These are phyloP conservation scores for Aegotheles bennettii DNA, from an alignment of 2,113 vertebrate genomes.

Conservation along the genomic window DNA sequence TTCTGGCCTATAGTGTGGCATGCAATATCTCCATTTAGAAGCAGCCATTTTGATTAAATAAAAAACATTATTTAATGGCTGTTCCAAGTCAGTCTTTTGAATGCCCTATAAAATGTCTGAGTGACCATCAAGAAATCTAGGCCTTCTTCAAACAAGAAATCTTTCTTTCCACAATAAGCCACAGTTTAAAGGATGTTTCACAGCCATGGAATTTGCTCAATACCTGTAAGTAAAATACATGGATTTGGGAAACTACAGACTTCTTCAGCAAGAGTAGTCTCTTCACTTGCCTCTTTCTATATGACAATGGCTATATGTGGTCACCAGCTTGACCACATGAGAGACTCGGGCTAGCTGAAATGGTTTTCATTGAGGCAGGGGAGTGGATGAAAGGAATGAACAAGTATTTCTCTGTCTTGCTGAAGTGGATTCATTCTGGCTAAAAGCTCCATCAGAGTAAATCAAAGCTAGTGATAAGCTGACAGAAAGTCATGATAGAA, in stretches of 20 bases:
- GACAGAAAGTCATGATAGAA: background rate
- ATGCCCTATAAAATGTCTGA: background rate
- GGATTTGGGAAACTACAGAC: background rate
- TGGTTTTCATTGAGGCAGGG: background rate
- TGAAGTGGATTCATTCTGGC: background rate
- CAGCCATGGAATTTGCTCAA: background rate
- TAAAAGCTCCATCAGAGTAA: background rate
- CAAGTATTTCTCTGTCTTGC: background rate
- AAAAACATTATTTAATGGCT: slow-evolving; percentile 3
- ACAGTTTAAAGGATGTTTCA: background rate
- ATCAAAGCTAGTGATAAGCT: background rate
- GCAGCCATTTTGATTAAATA: slow-evolving; percentile 24
- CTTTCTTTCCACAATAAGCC: background rate
- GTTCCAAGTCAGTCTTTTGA: background rate
- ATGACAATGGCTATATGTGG: background rate
- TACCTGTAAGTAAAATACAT: background rate
- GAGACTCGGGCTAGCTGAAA: background rate
- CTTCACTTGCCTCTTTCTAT: background rate
- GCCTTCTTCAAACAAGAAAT: background rate
- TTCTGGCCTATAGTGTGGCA: slow-evolving; percentile 43
- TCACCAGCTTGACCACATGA: background rate
- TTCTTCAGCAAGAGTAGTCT: background rate
- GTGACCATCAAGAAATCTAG: background rate
- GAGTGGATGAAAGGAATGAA: background rate
- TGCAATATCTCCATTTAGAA: slow-evolving; percentile 26